Base-by-base conservation (phyloP, 2,113 vertebrate species). In the Nicator chloris region DNA sequence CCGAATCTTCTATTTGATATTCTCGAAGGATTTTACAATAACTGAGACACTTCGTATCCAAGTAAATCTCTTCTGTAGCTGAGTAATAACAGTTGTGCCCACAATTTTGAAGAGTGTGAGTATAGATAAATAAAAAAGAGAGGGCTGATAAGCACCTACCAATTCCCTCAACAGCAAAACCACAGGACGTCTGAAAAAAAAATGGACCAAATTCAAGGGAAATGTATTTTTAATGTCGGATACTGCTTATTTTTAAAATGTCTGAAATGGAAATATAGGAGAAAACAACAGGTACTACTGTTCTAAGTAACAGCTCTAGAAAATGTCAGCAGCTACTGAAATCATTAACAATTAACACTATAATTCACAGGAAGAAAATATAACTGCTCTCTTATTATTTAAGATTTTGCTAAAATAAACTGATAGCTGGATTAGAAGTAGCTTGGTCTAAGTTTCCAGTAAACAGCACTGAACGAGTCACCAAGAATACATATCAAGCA, bases 381-480 rank as follows among this genome's bases (percentile, higher is more conserved):
- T 42, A 92, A 42, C 42, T 81, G 73, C 44, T 50, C 12, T 93
- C 80, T 78, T 88, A 11, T 50, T n/a, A 85, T 92, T 95, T 92
- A 66, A 82, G 91, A 82, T 87, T 94, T 96, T 83, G 54, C 66
- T 85, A 89, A 90, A 77, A 95, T 78, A 72, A 91, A 42, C 78
- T 81, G 76, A 51, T 19, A 77, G 24, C 13, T 69, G 14, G 12
- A 50, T 4, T 70, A 5, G 39, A 88, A 72, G n/a, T 33, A 31
- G 13, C 59, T 94, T 92, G 40, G 54, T 84, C 54, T 77, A 13
- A 13, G 5, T 18, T 96, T 93, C 81, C 24, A 66, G 54, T 56
- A 77, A 97, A 91, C 76, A 76, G 42, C 42, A 66, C 53, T 77
- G 69, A 79, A 90, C 8, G 9, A 92, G 45, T 90, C 61, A 84